These are phyloP conservation scores for Sinodicranocentrus sp. DNA, from an alignment of 2,888 invertebrate genomes.

Conservation along the genomic window DNA sequence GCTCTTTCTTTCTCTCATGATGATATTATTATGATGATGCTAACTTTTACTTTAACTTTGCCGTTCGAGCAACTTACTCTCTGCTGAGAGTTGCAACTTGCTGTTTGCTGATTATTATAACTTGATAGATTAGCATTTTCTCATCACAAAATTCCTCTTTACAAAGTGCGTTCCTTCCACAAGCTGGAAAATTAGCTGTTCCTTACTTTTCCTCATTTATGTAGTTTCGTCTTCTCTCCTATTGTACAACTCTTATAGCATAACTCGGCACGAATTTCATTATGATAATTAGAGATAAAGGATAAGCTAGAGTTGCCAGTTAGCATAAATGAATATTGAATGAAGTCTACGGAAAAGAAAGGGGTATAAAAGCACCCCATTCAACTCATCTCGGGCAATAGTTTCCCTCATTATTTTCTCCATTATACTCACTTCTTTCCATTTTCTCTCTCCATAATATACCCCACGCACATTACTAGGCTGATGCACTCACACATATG, in stretches of 20 bases:
- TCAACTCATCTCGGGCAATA: constrained; percentile 16
- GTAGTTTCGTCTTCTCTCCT: not conserved
- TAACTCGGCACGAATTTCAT: constrained; percentile 72
- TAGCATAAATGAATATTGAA: constrained; percentile 76
- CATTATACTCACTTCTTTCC: constrained; percentile 20
- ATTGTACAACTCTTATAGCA: not conserved
- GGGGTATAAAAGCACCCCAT: constrained; percentile 26
- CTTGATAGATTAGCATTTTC: constrained; percentile 62
- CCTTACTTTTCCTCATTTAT: not conserved
- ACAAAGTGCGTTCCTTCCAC: not conserved
- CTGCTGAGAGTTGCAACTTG: constrained; percentile 38
- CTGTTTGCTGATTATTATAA: constrained; percentile 29
- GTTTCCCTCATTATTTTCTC: constrained; percentile 53
- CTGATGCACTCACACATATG: no score
- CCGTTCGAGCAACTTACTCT: not conserved
- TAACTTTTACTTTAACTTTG: constrained; percentile 1
- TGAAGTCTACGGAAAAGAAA: constrained; percentile 45
- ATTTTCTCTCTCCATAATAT: constrained; percentile 9
- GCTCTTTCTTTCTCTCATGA: constrained; percentile 15
- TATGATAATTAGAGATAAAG: constrained; percentile 76
- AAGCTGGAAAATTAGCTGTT: constrained; percentile 44
- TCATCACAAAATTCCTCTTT: constrained; percentile 39
- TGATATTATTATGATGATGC: constrained; percentile 29
- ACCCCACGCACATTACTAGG: no score
- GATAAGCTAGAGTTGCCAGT: constrained; percentile 73